These are phyloP conservation scores for Esox masquinongy DNA, from an alignment of 2,797 vertebrate genomes.

Conservation along the genomic window DNA sequence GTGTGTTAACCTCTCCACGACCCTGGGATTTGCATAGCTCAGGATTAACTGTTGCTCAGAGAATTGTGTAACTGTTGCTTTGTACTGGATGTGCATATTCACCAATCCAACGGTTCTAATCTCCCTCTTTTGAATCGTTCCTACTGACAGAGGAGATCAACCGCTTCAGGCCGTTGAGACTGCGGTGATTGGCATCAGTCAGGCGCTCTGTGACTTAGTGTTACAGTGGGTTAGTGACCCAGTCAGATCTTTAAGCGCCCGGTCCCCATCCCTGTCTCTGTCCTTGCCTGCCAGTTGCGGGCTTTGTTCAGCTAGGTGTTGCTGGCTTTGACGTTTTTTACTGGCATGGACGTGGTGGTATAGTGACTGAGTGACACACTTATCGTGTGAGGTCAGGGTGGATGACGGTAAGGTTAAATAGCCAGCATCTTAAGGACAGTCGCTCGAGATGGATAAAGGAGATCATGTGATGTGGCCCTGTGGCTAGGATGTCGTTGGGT, in stretches of 20 bases:
- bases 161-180: background rate
- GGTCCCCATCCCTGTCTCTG: background rate
- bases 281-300: background rate
- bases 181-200: background rate
- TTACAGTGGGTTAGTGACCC: conserved; percentile 36
- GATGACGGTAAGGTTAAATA: conserved; percentile 58
- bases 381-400: conserved; percentile 18
- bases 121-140: background rate
- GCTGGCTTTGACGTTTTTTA: conserved; percentile 46
- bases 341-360: conserved; percentile 15
- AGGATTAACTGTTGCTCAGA: background rate
- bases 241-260: conserved; percentile 59
- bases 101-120: conserved; percentile 16
- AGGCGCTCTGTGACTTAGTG: background rate
- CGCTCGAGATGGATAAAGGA: background rate
- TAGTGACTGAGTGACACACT: conserved; percentile 61
- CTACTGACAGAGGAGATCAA: background rate
- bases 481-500: conserved; percentile 28
- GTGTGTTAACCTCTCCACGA: background rate
- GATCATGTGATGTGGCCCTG: conserved; percentile 3
- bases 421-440: conserved; percentile 35
- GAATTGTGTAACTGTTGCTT: conserved; percentile 8
- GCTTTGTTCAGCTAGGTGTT: conserved; percentile 58
- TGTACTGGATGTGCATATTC: conserved; percentile 30
- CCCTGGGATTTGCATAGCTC: conserved; percentile 45